Evolutionary conservation across 1,140 invertebrate genomes (phyloP).

Genomic region (Nymphalis io): DNA sequence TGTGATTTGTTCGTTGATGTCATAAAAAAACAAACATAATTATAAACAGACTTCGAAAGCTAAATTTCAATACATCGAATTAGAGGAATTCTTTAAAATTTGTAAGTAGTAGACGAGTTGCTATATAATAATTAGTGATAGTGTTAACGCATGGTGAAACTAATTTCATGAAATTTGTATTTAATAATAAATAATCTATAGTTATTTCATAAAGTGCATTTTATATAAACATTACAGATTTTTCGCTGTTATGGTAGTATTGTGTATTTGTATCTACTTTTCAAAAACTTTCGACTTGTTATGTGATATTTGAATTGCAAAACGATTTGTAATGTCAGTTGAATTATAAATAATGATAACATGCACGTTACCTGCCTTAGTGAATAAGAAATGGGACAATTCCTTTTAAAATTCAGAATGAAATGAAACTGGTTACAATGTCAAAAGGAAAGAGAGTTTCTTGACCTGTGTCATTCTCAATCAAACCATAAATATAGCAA

Average conservation of each 20-base stretch:
- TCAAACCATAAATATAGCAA: not conserved
- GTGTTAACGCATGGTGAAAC: conserved; percentile 28
- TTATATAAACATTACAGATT: not conserved
- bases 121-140: conserved; percentile 27
- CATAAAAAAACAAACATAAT: conserved; percentile 50
- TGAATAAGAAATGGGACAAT: conserved; percentile 51
- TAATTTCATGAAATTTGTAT: conserved; percentile 20
- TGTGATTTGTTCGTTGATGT: conserved; percentile 63
- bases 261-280: conserved; percentile 1
- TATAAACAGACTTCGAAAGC: conserved; percentile 51
- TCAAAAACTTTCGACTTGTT: conserved; percentile 1
- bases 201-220: not conserved
- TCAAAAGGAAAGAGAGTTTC: not conserved
- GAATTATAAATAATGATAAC: not conserved
- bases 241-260: conserved; percentile 6
- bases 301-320: conserved; percentile 8
- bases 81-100: conserved; percentile 52
- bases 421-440: not conserved
- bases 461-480: not conserved
- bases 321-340: conserved; percentile 13
- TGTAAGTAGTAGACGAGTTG: conserved; percentile 35
- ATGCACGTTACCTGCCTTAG: conserved; percentile 9
- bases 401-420: conserved; percentile 19
- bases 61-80: conserved; percentile 76
- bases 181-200: conserved; percentile 11